These are phyloP conservation scores for Muschampia plurimacula DNA, from an alignment of 2,888 invertebrate species.

Conservation along the genomic window DNA sequence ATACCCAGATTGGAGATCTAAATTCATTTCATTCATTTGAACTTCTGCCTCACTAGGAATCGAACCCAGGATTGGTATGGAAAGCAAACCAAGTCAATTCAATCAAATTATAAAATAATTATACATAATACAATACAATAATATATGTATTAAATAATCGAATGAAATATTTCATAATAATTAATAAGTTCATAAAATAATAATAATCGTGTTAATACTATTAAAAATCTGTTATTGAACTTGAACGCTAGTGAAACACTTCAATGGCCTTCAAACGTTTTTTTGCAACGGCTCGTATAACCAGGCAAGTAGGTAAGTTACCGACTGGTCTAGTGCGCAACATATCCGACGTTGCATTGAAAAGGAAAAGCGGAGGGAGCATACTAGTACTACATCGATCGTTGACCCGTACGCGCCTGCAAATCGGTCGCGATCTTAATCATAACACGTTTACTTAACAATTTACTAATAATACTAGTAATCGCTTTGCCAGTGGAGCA, in stretches of 20 bases:
- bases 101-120: no score
- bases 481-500: not conserved
- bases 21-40: no score
- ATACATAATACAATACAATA: no score
- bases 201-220: no score
- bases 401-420: slow-evolving; percentile 39
- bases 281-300: not conserved
- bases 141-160: no score
- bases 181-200: no score
- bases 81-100: no score
- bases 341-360: slow-evolving; percentile 51
- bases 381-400: slow-evolving; percentile 10
- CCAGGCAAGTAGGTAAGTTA: slow-evolving; percentile 1
- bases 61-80: no score
- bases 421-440: not conserved
- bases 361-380: slow-evolving; percentile 44
- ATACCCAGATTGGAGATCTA: no score
- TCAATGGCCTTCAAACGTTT: slow-evolving; percentile 6
- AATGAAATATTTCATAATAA: no score
- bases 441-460: not conserved
- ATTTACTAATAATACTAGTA: not conserved
- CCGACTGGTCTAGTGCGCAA: slow-evolving; percentile 25
- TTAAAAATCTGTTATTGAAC: slow-evolving; percentile 6
- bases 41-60: no score
- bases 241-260: not conserved